Base-by-base conservation (phyloP, 2,113 vertebrate species). In the Acinonyx jubatus region DNA sequence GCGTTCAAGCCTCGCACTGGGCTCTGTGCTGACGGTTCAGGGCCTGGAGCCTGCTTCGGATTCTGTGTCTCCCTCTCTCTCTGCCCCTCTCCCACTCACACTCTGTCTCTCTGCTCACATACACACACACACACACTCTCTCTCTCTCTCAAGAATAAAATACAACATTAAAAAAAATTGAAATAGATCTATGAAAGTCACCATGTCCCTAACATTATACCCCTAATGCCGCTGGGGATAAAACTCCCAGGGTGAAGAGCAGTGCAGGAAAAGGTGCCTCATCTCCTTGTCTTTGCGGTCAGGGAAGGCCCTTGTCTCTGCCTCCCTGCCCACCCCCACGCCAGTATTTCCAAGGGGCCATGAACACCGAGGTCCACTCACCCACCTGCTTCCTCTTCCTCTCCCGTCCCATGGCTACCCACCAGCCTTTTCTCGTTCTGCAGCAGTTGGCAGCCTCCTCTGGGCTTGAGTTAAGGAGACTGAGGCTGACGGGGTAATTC, bases 321-420 rank as follows among this genome's bases (percentile, higher is more conserved):
- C 21, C 25, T 95, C 10, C 86, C 76, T 80, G 33, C 38, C 82
- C 13, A 78, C 36, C 31, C 36, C 36, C 36, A 86, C 71, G 50
- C 31, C 23, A 52, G 63, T 69, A 27, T 81, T 80, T 84, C 29
- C 48, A 81, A 84, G 25, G 21, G 4, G 13, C 14, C 5, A 6
- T 18, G 18, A 33, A 80, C 21, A 27, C 61, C 82, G 65, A 80
- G 16, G 5, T 41, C 38, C 21, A 27, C 31, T 29, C 18, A 21
- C 36, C 41, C 74, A 29, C 25, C 18, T 2, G 9, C 50, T 6
- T 55, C 27, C 38, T 23, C 73, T 63, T 57, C 57, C 23, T 71
- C 48, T 38, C 38, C 45, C 36, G n/a, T 3, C 57, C 57, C 33
- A 45, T 0, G 0, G 1, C 11, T 2, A 5, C 21, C 14, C 38